A percentile compares a stretch with the other conserved stretches of the same genome.
Conservation (phyloP, 2,888 invertebrate species). For the Agriopis leucophaearia region DNA sequence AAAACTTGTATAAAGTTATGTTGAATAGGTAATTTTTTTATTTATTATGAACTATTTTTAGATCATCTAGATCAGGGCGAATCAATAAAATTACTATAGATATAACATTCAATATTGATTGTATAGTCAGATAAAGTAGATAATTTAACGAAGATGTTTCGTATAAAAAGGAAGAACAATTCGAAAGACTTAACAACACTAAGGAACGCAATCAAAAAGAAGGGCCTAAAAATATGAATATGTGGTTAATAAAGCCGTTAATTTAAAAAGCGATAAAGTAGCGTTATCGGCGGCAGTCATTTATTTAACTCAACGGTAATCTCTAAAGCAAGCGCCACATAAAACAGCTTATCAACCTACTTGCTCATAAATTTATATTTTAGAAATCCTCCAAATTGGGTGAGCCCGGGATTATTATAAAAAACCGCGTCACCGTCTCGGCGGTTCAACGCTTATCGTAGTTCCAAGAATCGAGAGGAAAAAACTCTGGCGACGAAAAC, state of each 20-base stretch:
- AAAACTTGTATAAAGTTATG: too few species aligned
- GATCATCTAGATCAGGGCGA: too few species aligned
- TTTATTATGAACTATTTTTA: too few species aligned
- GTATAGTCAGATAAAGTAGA: not conserved
- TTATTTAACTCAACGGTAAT: conserved; percentile 52
- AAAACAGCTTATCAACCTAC: conserved; percentile 56
- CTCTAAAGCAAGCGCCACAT: conserved; percentile 53
- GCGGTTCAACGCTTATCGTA: conserved; percentile 61
- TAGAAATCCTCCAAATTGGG: conserved; percentile 55
- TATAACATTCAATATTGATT: not conserved
- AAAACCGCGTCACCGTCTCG: conserved; percentile 57
- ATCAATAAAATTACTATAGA: too few species aligned
- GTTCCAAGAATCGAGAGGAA: conserved; percentile 67
- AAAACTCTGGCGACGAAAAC: conserved; percentile 62
- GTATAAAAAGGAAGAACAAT: not conserved
- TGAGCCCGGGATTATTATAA: conserved; percentile 63
- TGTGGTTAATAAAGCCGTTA: conserved; percentile 45
- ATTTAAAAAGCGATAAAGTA: conserved; percentile 45
- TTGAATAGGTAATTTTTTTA: too few species aligned
- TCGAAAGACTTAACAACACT: not conserved
- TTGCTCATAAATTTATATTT: conserved; percentile 52
- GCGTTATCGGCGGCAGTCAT: conserved; percentile 42
- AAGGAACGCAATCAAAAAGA: conserved; percentile 3
- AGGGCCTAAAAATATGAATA: conserved; percentile 6
- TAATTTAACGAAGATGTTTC: not conserved